Evolutionary conservation across 1,140 invertebrate species (phyloP), one percentile per base, ranked within the genome.

Genomic region (Augochlora pura): DNA sequence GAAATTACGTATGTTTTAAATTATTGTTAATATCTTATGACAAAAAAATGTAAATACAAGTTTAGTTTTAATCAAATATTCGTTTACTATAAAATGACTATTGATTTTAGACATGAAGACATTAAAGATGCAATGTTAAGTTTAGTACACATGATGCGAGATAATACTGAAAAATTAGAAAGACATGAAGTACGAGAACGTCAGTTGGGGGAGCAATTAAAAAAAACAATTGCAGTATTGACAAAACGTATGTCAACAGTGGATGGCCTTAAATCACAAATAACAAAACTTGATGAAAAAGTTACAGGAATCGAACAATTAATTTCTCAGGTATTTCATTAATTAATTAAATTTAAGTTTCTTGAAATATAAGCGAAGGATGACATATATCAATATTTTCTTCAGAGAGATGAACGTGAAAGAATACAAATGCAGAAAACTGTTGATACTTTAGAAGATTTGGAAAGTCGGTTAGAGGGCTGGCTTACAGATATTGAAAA

Each of bases 161-260:
- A 95, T 32, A 95, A 96, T 75, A 96, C 96, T 63, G 96, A 96
- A 86, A 98, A 98, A 91, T 90, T 98, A 78, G 97, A 97, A 87
- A 92, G 97, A 38, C 97, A 98, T 90, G 97, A 98, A 90, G 95
- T 94, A 73, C 93, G 97, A 21, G 97, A 97, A 88, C 94, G 96
- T 59, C 95, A 96, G 10, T 90, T 97, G 2, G 97, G 96, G 1
- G 97, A 97, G 71, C 94, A 96, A 73, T 86, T 97, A 9, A 97
- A 97, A 91, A 96, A 96, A 90, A 95, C 95, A 2, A 90, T 98
- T 49, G 89, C 93, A 0, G 89, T 94, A 0, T 90, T 98, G n/a
- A 96, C 97, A 62, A 97, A 96, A 88, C 94, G 95, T 54, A 94
- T 96, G 66, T 94, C 95, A 74, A 93, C 94, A 14, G 88, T 97